Conservation (phyloP, 2,888 invertebrate genomes). For the Fragum sueziense region DNA sequence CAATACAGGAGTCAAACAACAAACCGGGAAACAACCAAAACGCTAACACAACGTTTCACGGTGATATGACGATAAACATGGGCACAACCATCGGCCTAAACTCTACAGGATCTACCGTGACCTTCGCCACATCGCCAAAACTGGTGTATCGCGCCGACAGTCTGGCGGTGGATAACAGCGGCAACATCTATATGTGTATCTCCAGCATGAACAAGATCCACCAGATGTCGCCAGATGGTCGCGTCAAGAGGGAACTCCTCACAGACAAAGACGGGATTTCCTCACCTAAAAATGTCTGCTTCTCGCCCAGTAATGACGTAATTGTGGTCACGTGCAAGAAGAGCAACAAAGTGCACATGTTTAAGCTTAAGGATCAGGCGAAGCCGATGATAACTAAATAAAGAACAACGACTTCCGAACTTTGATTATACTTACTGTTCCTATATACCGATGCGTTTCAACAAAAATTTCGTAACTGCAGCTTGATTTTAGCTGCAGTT, state of each 20-base stretch:
- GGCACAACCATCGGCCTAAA: conserved; percentile 37
- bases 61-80: neutral
- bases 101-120: conserved; percentile 41
- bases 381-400: neutral
- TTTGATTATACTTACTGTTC: neutral
- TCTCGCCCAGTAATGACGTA: conserved; percentile 53
- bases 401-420: neutral
- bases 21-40: neutral
- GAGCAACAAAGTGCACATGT: conserved; percentile 53
- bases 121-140: conserved; percentile 33
- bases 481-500: too few species aligned
- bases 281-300: conserved; percentile 51
- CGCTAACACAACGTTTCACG: conserved; percentile 8
- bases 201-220: conserved; percentile 50
- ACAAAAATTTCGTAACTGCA: too few species aligned
- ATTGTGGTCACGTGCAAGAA: conserved; percentile 52
- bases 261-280: conserved; percentile 52
- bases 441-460: neutral
- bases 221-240: conserved; percentile 56
- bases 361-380: conserved; percentile 34
- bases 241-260: conserved; percentile 50
- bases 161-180: conserved; percentile 48
- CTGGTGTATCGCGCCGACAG: conserved; percentile 51
- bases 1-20: neutral
- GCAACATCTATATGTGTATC: conserved; percentile 56